phyloP scores from a whole-genome alignment of 53 echinoderm and acorn worm species.

The Pentamera pediparva region DNA sequence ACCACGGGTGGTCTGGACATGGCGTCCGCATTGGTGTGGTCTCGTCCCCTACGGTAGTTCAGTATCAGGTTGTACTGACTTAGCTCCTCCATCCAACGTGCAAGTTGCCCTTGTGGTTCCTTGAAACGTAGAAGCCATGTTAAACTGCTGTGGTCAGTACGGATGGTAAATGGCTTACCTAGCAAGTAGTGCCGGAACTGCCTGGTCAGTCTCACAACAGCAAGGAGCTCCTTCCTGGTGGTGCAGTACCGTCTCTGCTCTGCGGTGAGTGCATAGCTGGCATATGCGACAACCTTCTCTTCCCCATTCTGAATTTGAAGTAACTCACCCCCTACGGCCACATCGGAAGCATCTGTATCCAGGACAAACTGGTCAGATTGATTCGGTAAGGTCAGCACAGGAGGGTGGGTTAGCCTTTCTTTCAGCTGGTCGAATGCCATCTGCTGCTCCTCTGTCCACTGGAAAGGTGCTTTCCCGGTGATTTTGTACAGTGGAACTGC shows the following conservation, averaged over 20 bases:
- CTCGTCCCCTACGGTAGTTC: conserved; percentile 29
- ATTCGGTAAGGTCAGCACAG: conserved; percentile 36
- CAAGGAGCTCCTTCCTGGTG: too few relatives aligned
- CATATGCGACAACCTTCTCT: conserved; percentile 43
- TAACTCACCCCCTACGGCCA: too few relatives aligned
- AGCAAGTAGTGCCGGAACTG: conserved; percentile 51
- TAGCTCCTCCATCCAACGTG: too few relatives aligned
- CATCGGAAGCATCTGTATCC: too few relatives aligned
- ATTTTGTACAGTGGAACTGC: conserved; percentile 11
- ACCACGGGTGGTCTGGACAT: conserved; percentile 14
- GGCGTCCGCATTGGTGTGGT: conserved; percentile 38
- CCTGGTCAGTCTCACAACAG: too few relatives aligned
- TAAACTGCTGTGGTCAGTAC: conserved; percentile 56
- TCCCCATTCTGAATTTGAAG: conserved; percentile 25
- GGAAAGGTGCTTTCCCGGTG: conserved; percentile 26
- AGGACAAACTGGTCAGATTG: conserved; percentile 19
- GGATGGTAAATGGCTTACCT: conserved; percentile 21
- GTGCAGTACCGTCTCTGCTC: too few relatives aligned
- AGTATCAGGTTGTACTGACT: too few relatives aligned
- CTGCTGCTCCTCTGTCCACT: conserved; percentile 19
- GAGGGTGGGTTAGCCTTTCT: conserved; percentile 7
- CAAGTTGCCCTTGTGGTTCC: too few relatives aligned
- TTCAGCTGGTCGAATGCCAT: conserved; percentile 28
- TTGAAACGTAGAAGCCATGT: too few relatives aligned
- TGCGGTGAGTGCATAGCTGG: too few relatives aligned